Evolutionary conservation across 2,888 invertebrate genomes (phyloP).

Genomic region (Apeira syringaria): DNA sequence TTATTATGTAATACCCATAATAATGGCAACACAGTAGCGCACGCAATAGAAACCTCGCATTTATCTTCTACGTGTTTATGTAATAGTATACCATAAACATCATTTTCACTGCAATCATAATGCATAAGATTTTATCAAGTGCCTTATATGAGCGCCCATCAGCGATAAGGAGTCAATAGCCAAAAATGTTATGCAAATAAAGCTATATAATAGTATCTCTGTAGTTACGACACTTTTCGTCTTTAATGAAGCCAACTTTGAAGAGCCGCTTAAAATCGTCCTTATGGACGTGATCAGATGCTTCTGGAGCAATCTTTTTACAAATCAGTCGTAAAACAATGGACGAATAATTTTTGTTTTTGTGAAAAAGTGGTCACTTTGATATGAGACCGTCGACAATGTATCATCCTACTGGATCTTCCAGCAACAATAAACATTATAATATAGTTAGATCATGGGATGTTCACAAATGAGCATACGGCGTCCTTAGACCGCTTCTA

Average conservation of each 20-base stretch:
- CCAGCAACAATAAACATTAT: too few relatives aligned
- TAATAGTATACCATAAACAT: background rate
- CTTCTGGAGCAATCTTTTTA: slow-evolving; percentile 4
- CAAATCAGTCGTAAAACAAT: background rate
- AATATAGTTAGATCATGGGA: too few relatives aligned
- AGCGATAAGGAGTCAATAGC: slow-evolving; percentile 2
- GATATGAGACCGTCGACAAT: too few relatives aligned
- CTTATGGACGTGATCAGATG: slow-evolving; percentile 4
- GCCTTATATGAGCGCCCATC: slow-evolving; percentile 1
- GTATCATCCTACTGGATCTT: too few relatives aligned
- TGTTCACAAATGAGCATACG: too few relatives aligned
- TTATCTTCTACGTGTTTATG: background rate
- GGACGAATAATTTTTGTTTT: too few relatives aligned
- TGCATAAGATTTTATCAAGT: slow-evolving; percentile 2
- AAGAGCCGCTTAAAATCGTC: background rate
- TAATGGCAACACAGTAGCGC: too few relatives aligned
- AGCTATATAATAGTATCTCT: background rate
- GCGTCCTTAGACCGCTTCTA: too few relatives aligned
- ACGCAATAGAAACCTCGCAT: too few relatives aligned
- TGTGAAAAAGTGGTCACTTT: too few relatives aligned
- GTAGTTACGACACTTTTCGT: slow-evolving; percentile 3
- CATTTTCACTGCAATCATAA: background rate
- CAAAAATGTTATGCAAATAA: slow-evolving; percentile 10
- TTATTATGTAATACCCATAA: too few relatives aligned
- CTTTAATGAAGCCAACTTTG: background rate